Conservation (phyloP, 2,113 vertebrate genomes). For the Nibea albiflora region DNA sequence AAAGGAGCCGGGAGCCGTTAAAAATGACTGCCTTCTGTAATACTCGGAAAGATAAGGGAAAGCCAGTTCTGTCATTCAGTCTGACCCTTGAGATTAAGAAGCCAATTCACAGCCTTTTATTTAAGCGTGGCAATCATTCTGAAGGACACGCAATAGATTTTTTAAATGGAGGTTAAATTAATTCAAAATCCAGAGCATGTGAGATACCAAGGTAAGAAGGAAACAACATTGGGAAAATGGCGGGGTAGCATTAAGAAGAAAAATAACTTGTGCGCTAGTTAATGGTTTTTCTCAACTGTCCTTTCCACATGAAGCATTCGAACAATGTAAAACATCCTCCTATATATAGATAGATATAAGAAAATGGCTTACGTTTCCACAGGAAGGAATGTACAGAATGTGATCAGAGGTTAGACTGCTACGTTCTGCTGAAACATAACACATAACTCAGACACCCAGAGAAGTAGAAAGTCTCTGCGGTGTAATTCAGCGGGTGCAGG, state of each 20-base stretch:
- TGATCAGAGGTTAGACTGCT: conserved; percentile 24
- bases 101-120: conserved; percentile 43
- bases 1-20: conserved; percentile 49
- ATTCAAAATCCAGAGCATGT: background rate
- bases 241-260: background rate
- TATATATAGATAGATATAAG: background rate
- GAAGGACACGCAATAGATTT: background rate
- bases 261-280: background rate
- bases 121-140: conserved; percentile 32
- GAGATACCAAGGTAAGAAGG: background rate
- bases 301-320: conserved; percentile 23
- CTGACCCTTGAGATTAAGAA: conserved; percentile 57
- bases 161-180: background rate
- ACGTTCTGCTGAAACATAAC: conserved; percentile 9
- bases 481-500: background rate
- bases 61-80: conserved; percentile 40
- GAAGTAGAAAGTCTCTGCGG: background rate
- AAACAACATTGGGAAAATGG: background rate
- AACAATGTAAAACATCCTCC: conserved; percentile 17
- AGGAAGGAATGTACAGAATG: conserved; percentile 64
- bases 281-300: conserved; percentile 14
- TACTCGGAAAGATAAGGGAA: conserved; percentile 61
- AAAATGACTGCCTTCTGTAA: conserved; percentile 46
- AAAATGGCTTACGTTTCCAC: conserved; percentile 25
- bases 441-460: conserved; percentile 9